phyloP scores from a whole-genome alignment of 2,113 vertebrate genomes.

The Callipepla squamata region DNA sequence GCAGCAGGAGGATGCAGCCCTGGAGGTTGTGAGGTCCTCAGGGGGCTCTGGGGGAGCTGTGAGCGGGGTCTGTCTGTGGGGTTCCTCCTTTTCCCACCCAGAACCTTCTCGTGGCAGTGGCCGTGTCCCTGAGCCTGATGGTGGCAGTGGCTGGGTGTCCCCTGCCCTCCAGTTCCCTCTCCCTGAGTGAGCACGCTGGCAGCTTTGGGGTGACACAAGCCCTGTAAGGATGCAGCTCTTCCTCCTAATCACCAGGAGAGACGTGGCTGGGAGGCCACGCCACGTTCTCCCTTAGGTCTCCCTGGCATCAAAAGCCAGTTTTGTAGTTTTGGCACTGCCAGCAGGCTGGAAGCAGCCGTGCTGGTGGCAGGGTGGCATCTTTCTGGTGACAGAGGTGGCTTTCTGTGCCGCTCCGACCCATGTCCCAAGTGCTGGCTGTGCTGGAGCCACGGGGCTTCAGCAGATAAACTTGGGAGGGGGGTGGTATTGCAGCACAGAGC shows the following conservation, averaged over 20 bases:
- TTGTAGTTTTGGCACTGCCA: background rate
- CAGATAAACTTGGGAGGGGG: no score
- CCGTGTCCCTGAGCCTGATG: background rate
- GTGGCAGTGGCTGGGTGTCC: background rate
- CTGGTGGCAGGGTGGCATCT: fast-evolving
- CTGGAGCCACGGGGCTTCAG: no score
- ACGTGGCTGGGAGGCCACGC: background rate
- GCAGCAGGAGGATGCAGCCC: no score
- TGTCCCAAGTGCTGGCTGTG: no score
- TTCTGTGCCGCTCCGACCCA: no score
- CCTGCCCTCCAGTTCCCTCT: background rate
- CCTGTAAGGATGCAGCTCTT: background rate
- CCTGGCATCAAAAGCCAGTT: fast-evolving
- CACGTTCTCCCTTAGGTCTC: background rate
- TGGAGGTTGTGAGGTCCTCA: background rate
- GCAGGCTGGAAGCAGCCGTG: background rate
- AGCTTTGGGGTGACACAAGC: background rate
- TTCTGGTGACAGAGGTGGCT: background rate
- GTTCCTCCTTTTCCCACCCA: background rate
- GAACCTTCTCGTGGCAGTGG: background rate
- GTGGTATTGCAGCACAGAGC: no score
- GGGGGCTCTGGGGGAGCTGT: background rate
- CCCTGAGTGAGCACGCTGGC: fast-evolving
- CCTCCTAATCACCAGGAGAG: background rate
- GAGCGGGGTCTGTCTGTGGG: background rate